A percentile compares a stretch with the other conserved stretches of the same genome.
These are phyloP conservation scores for Heterochromis multidens DNA, from an alignment of 2,113 vertebrate genomes.

Conservation along the genomic window DNA sequence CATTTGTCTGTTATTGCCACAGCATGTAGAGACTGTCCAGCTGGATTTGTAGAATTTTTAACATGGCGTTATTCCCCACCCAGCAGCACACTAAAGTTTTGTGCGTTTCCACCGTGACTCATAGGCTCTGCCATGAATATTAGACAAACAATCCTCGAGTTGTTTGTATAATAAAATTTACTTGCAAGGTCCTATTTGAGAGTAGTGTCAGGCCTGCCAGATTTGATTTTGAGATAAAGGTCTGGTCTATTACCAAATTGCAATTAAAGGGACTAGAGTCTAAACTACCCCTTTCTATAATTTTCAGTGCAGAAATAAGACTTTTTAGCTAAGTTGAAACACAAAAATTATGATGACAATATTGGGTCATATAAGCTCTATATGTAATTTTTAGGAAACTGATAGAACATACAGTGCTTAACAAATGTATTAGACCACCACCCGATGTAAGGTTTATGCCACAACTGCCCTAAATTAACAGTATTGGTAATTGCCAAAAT, in stretches of 20 bases:
- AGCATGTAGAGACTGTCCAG: background rate
- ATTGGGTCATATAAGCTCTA: background rate
- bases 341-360: background rate
- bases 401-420: background rate
- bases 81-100: background rate
- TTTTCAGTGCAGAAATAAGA: background rate
- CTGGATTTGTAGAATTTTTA: background rate
- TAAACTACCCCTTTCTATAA: background rate
- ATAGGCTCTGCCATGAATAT: constrained; percentile 1
- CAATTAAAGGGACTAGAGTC: background rate
- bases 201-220: background rate
- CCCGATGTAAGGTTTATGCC: no score
- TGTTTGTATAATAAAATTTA: background rate
- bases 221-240: background rate
- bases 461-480: no score
- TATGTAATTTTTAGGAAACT: background rate
- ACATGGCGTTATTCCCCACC: background rate
- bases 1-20: background rate
- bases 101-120: constrained; percentile 18
- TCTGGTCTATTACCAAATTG: background rate
- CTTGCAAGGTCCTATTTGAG: background rate
- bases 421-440: no score
- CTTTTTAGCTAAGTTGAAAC: background rate
- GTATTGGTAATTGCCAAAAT: no score
- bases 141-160: background rate